Percentiles rank a stretch among this genome's conserved stretches.
Evolutionary conservation across 2,113 vertebrate genomes (phyloP).

Genomic region (Myrmecophaga tridactyla): DNA sequence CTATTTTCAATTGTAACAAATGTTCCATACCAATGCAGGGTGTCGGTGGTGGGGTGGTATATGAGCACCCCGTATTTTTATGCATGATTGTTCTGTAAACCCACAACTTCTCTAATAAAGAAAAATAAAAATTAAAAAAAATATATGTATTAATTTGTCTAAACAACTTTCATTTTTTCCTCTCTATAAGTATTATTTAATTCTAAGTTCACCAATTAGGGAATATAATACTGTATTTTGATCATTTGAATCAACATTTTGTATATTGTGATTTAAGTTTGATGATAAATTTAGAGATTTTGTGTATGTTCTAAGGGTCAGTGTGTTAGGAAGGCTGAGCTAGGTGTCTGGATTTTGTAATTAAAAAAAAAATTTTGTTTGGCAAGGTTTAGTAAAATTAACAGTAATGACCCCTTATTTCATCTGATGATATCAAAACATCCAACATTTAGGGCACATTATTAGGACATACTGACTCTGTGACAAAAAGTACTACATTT

Average conservation of each 20-base stretch:
- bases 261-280: conserved; percentile 1
- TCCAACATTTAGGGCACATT: not conserved
- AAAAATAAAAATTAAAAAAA: too few relatives aligned
- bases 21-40: too few relatives aligned
- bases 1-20: too few relatives aligned
- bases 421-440: conserved; percentile 33
- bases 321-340: not conserved
- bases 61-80: too few relatives aligned
- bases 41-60: too few relatives aligned
- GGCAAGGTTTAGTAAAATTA: conserved; percentile 37
- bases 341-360: not conserved
- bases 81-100: too few relatives aligned
- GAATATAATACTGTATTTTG: not conserved
- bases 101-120: too few relatives aligned
- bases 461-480: not conserved
- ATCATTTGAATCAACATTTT: not conserved
- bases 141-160: not conserved
- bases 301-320: not conserved
- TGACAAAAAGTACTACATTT: conserved; percentile 38
- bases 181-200: not conserved
- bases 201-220: not conserved
- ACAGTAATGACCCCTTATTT: conserved; percentile 34
- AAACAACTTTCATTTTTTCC: not conserved
- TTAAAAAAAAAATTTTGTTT: conserved; percentile 17
- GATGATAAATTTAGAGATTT: not conserved